phyloP scores from a whole-genome alignment of 2,888 invertebrate species.

The Drosophila lacicola region DNA sequence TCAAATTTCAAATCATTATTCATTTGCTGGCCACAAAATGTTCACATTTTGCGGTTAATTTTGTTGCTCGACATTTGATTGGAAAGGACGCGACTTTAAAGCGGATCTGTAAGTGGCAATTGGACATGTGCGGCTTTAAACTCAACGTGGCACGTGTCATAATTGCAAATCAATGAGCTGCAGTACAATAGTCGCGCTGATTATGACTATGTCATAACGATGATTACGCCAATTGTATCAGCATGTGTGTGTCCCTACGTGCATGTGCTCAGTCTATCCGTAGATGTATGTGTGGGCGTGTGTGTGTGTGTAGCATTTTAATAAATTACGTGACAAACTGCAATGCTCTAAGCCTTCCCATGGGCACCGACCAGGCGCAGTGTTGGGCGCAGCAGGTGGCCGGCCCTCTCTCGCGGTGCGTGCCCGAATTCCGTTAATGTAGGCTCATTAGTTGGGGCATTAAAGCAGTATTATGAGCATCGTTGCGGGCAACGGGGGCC shows the following conservation, averaged over 20 bases:
- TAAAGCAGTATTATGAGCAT: conserved; percentile 72
- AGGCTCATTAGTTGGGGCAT: conserved; percentile 79
- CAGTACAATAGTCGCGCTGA: conserved; percentile 73
- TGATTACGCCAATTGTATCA: conserved; percentile 75
- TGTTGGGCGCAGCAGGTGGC: conserved; percentile 63
- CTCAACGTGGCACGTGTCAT: conserved; percentile 68
- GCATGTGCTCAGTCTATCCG: conserved; percentile 16
- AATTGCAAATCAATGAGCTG: conserved; percentile 80
- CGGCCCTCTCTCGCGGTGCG: conserved; percentile 36
- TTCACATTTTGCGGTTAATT: conserved; percentile 6
- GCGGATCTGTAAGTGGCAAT: too few species aligned
- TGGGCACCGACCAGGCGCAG: conserved; percentile 18
- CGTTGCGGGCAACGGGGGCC: conserved; percentile 22
- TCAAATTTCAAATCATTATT: conserved; percentile 30
- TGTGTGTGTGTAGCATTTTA: conserved; percentile 72
- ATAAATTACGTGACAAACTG: conserved; percentile 81
- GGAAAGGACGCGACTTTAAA: conserved; percentile 4
- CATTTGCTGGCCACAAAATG: conserved; percentile 38
- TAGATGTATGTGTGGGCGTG: too few species aligned
- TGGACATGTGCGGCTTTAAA: conserved; percentile 31
- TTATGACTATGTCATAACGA: conserved; percentile 75
- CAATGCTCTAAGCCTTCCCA: conserved; percentile 53
- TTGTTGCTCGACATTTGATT: conserved; percentile 1
- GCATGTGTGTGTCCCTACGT: conserved; percentile 32
- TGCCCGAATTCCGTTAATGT: conserved; percentile 71